phyloP scores from a whole-genome alignment of 1,140 invertebrate genomes.

The Drosophila simulans region DNA sequence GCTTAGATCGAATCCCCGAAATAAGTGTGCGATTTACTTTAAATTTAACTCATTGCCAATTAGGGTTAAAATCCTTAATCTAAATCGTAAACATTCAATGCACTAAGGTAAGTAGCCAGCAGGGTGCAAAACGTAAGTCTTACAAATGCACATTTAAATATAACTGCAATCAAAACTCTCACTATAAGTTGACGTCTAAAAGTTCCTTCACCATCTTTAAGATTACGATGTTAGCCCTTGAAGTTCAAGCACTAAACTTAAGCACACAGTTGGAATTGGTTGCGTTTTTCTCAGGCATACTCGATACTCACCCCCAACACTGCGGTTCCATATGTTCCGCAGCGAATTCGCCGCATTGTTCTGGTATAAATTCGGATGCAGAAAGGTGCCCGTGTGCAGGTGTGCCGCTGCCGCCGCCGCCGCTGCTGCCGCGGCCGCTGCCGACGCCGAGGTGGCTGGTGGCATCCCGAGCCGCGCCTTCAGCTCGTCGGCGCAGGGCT shows the following conservation, averaged over 20 bases:
- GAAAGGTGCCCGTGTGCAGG: slow-evolving; percentile 82
- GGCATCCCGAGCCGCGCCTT: slow-evolving; percentile 90
- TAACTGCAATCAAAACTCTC: too few relatives aligned
- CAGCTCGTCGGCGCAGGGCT: slow-evolving; percentile 93
- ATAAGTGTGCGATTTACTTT: neutral
- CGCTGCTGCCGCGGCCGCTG: slow-evolving; percentile 62
- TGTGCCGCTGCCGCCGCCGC: slow-evolving; percentile 71
- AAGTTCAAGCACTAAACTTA: neutral
- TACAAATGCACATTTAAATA: too few relatives aligned
- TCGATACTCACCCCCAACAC: slow-evolving; percentile 83
- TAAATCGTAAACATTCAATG: too few relatives aligned
- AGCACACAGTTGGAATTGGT: neutral
- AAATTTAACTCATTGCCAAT: neutral
- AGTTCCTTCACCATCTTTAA: too few relatives aligned
- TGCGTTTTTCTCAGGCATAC: neutral
- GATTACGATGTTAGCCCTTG: too few relatives aligned
- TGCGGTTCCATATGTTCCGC: slow-evolving; percentile 84
- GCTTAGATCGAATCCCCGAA: slow-evolving; percentile 3
- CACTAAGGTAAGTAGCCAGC: too few relatives aligned
- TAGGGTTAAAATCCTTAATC: neutral
- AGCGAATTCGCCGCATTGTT: slow-evolving; percentile 82
- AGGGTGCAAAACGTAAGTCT: too few relatives aligned
- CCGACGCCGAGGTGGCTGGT: slow-evolving; percentile 65
- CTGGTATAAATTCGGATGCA: slow-evolving; percentile 85
- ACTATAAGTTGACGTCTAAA: too few relatives aligned